A percentile compares a stretch with the other conserved stretches of the same genome.
These are phyloP conservation scores for Pissodes strobi DNA, from an alignment of 1,140 invertebrate genomes.

Conservation along the genomic window DNA sequence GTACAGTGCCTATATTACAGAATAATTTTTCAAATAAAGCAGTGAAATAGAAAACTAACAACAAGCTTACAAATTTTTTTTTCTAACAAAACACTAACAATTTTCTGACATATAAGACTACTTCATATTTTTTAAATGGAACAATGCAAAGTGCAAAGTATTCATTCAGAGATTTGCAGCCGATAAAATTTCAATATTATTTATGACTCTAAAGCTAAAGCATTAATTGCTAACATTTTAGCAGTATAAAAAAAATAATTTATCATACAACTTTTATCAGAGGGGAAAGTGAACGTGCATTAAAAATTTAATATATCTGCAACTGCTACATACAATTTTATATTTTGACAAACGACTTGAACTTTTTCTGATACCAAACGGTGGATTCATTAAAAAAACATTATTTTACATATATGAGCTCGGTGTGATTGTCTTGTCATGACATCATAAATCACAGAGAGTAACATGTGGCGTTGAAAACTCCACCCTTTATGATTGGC, in stretches of 20 bases:
- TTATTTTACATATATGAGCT: conserved; percentile 30
- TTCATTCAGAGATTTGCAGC: too few species aligned
- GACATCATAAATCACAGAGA: conserved; percentile 25
- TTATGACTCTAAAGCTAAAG: too few species aligned
- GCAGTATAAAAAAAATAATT: conserved; percentile 23
- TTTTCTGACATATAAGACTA: too few species aligned
- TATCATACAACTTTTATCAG: conserved; percentile 5
- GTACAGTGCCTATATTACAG: too few species aligned
- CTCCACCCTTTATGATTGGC: conserved; percentile 18
- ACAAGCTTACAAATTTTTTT: too few species aligned
- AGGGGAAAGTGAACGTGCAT: background rate
- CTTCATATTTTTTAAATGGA: too few species aligned
- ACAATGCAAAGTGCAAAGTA: too few species aligned
- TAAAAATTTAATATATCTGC: conserved; percentile 33
- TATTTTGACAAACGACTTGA: conserved; percentile 33
- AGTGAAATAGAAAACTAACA: too few species aligned
- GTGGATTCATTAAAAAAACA: conserved; percentile 32
- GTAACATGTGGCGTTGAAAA: conserved; percentile 26
- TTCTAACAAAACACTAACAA: too few species aligned
- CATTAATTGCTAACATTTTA: too few species aligned
- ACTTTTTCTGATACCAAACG: conserved; percentile 25
- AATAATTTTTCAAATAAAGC: too few species aligned
- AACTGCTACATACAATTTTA: conserved; percentile 28
- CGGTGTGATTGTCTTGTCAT: conserved; percentile 33
- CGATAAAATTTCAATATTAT: too few species aligned